Conservation (phyloP, 1,140 invertebrate species). For the Euschistus heros region DNA sequence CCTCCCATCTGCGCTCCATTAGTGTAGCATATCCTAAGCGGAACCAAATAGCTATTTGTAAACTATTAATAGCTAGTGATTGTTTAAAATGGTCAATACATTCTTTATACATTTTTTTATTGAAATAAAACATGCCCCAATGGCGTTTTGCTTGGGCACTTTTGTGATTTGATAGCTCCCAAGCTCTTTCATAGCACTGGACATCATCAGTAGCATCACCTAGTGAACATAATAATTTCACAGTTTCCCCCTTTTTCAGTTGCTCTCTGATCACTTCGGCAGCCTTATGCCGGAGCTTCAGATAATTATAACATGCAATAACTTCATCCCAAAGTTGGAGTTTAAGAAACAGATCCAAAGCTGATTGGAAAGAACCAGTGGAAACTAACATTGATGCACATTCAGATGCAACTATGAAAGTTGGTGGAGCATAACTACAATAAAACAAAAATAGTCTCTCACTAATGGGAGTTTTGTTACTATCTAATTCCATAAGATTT, state of each 20-base stretch:
- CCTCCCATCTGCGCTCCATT: constrained; percentile 64
- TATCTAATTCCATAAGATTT: constrained; percentile 21
- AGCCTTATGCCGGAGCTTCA: constrained; percentile 77
- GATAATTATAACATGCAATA: constrained; percentile 74
- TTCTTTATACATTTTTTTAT: constrained; percentile 59
- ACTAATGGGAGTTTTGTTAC: constrained; percentile 29
- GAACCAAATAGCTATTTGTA: constrained; percentile 76
- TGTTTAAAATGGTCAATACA: constrained; percentile 67
- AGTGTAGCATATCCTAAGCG: constrained; percentile 77
- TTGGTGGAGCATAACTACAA: constrained; percentile 44
- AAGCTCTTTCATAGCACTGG: constrained; percentile 74
- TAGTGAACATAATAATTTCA: constrained; percentile 79
- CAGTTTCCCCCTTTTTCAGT: constrained; percentile 60
- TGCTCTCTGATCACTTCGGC: constrained; percentile 78
- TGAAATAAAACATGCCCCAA: constrained; percentile 70
- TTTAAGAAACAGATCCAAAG: constrained; percentile 71
- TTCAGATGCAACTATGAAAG: constrained; percentile 63
- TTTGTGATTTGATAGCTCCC: constrained; percentile 70
- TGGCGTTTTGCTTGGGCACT: constrained; percentile 72
- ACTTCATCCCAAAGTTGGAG: constrained; percentile 87
- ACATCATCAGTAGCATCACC: constrained; percentile 65
- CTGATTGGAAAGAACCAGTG: constrained; percentile 71
- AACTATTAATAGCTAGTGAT: constrained; percentile 70
- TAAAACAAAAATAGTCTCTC: constrained; percentile 47
- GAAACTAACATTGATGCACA: constrained; percentile 67